phyloP scores from a whole-genome alignment of 2,888 invertebrate species.

The Trachelus tabidus region DNA sequence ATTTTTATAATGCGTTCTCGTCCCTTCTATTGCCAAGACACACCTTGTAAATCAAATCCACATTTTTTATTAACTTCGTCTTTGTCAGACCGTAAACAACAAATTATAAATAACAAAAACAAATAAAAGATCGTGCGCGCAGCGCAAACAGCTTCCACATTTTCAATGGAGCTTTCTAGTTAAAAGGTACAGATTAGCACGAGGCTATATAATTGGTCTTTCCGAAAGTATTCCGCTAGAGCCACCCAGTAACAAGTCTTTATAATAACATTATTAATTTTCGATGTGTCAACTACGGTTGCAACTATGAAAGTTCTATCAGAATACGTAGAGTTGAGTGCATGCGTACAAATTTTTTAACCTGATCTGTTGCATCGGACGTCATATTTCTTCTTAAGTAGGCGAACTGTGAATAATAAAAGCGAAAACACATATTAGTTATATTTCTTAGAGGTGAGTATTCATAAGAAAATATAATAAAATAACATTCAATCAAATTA shows the following conservation, averaged over 20 bases:
- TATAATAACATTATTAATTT: background rate
- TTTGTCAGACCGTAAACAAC: constrained; percentile 3
- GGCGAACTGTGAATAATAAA: background rate
- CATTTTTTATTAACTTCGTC: constrained; percentile 2
- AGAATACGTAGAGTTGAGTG: background rate
- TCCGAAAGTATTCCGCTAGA: background rate
- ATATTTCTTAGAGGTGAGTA: background rate
- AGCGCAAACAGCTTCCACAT: background rate
- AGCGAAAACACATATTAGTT: background rate
- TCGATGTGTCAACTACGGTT: background rate
- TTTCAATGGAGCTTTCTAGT: background rate
- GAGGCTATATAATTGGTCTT: background rate
- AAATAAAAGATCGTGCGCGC: constrained; percentile 1
- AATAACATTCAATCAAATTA: background rate
- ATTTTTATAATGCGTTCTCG: background rate
- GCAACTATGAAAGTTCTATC: background rate
- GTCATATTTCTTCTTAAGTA: background rate
- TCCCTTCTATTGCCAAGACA: background rate
- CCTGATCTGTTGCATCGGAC: background rate
- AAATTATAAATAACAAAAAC: constrained; percentile 10
- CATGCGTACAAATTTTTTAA: background rate
- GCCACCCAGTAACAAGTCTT: background rate
- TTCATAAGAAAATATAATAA: too few species aligned
- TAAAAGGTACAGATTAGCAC: background rate
- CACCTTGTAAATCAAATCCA: background rate